Evolutionary conservation across 2,888 invertebrate species (phyloP).

Genomic region (Trissolcus japonicus): DNA sequence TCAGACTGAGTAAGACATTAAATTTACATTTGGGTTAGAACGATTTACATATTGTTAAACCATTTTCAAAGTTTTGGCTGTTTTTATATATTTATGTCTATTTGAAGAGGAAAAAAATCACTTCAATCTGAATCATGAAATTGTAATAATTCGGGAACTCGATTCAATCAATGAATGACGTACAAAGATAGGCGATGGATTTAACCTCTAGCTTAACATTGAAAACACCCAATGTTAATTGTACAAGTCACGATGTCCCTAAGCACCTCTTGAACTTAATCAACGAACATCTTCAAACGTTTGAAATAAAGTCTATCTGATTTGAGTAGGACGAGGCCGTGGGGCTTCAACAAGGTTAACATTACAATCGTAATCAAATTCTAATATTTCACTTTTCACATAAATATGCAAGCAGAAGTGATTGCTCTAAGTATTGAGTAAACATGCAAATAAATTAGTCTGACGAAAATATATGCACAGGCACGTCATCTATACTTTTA

Average conservation of each 20-base stretch:
- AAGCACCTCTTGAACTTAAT: slow-evolving; percentile 58
- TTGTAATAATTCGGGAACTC: too few species aligned
- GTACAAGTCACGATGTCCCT: slow-evolving; percentile 29
- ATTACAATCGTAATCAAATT: slow-evolving; percentile 40
- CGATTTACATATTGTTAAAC: too few species aligned
- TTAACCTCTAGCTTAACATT: slow-evolving; percentile 19
- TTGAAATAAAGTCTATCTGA: slow-evolving; percentile 66
- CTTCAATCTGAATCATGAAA: background rate
- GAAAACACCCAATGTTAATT: slow-evolving; percentile 35
- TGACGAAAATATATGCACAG: background rate
- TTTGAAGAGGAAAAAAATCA: background rate
- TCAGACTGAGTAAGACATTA: too few species aligned
- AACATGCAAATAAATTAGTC: background rate
- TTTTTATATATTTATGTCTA: background rate
- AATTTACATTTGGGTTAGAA: too few species aligned
- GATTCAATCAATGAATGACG: slow-evolving; percentile 6
- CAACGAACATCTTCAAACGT: slow-evolving; percentile 57
- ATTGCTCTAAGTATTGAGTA: background rate
- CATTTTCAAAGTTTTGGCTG: too few species aligned
- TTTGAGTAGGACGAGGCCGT: slow-evolving; percentile 66
- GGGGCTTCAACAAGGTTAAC: slow-evolving; percentile 65
- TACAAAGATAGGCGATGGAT: slow-evolving; percentile 9
- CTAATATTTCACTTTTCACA: slow-evolving; percentile 14
- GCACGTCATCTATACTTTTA: slow-evolving; percentile 27
- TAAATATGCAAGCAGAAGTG: background rate